Percentiles rank a stretch among this genome's conserved stretches.
Evolutionary conservation across 2,113 vertebrate species (phyloP).

Genomic region (Gavia stellata): DNA sequence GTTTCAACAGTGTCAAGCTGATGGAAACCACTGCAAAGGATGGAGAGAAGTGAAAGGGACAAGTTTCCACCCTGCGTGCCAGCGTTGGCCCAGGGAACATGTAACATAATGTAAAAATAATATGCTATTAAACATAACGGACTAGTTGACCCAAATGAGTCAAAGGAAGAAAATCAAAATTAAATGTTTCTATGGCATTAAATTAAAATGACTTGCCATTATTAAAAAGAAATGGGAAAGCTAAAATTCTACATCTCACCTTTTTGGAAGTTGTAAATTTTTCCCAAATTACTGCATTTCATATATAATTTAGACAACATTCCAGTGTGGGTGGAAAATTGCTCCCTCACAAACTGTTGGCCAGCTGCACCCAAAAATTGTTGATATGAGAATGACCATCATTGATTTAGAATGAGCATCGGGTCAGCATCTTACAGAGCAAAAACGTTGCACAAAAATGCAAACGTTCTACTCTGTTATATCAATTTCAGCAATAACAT

Average conservation of each 20-base stretch:
- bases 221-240: not conserved
- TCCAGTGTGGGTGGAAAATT: not conserved
- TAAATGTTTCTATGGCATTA: not conserved
- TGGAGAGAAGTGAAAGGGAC: slow-evolving; percentile 30
- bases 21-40: slow-evolving; percentile 4
- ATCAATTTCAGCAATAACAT: not conserved
- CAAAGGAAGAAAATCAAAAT: slow-evolving; percentile 49
- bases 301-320: not conserved
- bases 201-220: not conserved
- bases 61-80: slow-evolving; percentile 33
- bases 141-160: slow-evolving; percentile 46
- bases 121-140: slow-evolving; percentile 35
- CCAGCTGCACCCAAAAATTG: not conserved
- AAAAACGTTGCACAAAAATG: not conserved
- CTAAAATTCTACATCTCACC: slow-evolving; percentile 4
- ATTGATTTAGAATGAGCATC: not conserved
- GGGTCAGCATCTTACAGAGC: not conserved
- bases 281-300: not conserved
- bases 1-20: not conserved
- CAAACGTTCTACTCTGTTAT: not conserved
- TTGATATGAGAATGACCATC: not conserved
- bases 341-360: not conserved
- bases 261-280: slow-evolving; percentile 17
- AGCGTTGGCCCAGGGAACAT: not conserved
- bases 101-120: slow-evolving; percentile 60